Conservation (phyloP, 2,113 vertebrate genomes). For the Etia nguti region DNA sequence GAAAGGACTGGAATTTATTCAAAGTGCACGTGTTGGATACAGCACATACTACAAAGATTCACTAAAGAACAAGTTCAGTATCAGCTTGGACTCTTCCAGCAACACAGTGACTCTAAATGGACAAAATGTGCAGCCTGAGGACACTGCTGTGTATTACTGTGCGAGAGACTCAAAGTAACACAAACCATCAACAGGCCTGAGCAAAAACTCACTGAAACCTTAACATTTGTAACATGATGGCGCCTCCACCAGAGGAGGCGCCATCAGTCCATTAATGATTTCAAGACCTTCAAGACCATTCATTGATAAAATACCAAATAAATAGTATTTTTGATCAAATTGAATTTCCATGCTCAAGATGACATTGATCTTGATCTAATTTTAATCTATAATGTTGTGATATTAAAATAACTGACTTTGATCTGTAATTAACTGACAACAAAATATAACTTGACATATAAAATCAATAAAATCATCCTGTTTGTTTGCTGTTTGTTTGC, state of each 20-base stretch:
- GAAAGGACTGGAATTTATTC: background rate
- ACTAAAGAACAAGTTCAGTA: background rate
- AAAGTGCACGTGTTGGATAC: background rate
- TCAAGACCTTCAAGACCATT: background rate
- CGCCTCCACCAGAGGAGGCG: fast-evolving
- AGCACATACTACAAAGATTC: background rate
- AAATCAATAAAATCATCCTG: background rate
- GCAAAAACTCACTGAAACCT: background rate
- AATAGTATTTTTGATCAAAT: background rate
- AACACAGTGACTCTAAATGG: background rate
- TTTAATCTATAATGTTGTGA: background rate
- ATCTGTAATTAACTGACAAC: background rate
- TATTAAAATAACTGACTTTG: background rate
- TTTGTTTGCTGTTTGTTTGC: background rate
- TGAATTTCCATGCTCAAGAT: background rate
- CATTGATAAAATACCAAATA: background rate
- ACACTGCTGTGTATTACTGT: background rate
- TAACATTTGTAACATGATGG: background rate
- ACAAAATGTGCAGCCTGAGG: background rate
- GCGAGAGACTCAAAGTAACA: fast-evolving
- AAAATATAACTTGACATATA: background rate
- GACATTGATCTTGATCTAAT: background rate
- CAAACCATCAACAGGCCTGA: background rate
- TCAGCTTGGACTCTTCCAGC: background rate
- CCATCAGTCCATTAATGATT: background rate